Evolutionary conservation across 2,888 invertebrate genomes (phyloP), one percentile per base, ranked within the genome.

Genomic region (Amblyjoppa fuscipennis): DNA sequence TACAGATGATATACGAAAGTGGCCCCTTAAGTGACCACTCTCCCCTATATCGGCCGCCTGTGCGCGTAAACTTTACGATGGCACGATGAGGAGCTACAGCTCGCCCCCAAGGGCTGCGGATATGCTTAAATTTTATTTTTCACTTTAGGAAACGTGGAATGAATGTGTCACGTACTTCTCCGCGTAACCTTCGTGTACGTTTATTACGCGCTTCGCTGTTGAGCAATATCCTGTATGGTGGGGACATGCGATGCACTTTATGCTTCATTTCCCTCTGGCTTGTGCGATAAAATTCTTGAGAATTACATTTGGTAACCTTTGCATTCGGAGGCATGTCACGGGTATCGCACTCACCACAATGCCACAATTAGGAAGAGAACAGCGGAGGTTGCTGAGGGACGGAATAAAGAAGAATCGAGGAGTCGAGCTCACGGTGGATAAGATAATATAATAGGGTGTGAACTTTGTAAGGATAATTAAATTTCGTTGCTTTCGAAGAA

Each of bases 391-490:
- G 38, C 45, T 69, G 73, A 74, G 68, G 41, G 71, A 84, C 66
- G 66, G 66, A 25, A 64, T 38, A 64, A 64, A 66, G 38, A 64
- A 76, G 51, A 38, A 64, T 64, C n/a, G 38, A 34, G 64, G 20
- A 31, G 64, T 31, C 28, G 31, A 31, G 64, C 38, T 64, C 64
- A 28, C 11, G 59, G 11, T 59, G 13, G 59, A 59, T 28, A 11
- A 28, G 28, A 9, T 13, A 73, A 80, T 73, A 28, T 69, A 28
- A 28, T 13, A 28, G 59, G 74, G 16, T 5, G 20, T 16, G 31
- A 31, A 71, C 70, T 20, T 77, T 13, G 20, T 25, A 41, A 51
- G 69, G 81, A 87, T 87, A 81, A 87, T 87, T 83, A 85, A 87
- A 85, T 83, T 87, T 83, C 34, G 85, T 80, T 74, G 71, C 66